Base-by-base conservation (phyloP, 2,113 vertebrate genomes). In the Neodon shergylaensis region DNA sequence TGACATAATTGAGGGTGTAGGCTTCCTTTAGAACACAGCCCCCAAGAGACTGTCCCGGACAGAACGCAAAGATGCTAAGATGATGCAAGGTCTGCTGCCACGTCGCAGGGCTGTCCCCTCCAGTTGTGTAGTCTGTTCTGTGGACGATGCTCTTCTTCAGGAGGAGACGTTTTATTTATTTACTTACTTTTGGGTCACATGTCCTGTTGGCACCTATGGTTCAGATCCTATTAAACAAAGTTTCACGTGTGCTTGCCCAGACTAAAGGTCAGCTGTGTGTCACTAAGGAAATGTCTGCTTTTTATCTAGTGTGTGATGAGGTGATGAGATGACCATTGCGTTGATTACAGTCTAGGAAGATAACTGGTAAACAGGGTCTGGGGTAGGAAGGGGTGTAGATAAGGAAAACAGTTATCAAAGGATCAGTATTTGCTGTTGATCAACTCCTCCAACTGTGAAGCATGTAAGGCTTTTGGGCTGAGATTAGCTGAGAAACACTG, bases 1-100 rank as follows among this genome's bases (percentile, higher is more conserved):
- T 94, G 84, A 98, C 92, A 77, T 92, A 93, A 76, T 52, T 84
- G 83, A 97, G 96, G 90, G 76, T 85, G 84, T 90, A n/a, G 95
- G 44, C 92, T 85, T 93, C 17, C 65, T 90, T 93, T 92, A 94
- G 94, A 95, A 97, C 94, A 96, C 28, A 96, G 92, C 87, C 44
- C 95, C 85, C 52, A 33, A 76, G 93, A 95, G 90, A 90, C 79
- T 72, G 87, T 90, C 95, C 12, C 73, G 83, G 72, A 92, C 44
- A 54, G 85, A 87, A 92, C 79, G 7, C 88, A 94, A 95, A 94
- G 93, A 52, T 92, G 52, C 94, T 93, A 88, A 93, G 72, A 42
- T 54, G 92, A 22, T 93, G 65, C 63, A 87, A 90, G 94, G 96
- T 84, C 70, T 49, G 47, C 63, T 92, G 87, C 95, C 84, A 94